phyloP scores from a whole-genome alignment of 1,140 invertebrate species.

The Holcopasites calliopsidis region DNA sequence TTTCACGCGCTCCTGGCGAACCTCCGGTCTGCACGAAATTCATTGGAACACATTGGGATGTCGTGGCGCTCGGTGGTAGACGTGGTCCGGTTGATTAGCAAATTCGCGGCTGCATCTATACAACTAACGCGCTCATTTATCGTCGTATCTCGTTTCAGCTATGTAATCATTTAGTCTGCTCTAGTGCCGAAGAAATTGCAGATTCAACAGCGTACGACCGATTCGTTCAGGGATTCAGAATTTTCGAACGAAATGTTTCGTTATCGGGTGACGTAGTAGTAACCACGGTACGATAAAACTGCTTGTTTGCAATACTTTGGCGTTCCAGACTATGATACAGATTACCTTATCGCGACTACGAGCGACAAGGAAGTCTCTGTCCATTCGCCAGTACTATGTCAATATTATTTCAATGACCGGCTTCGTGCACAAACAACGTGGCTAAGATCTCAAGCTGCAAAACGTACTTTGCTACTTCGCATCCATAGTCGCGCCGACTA shows the following conservation, averaged over 20 bases:
- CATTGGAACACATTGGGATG: conserved; percentile 1
- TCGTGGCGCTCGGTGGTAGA: no score
- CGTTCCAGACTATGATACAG: conserved; percentile 67
- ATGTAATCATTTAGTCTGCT: no score
- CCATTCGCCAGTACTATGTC: conserved; percentile 59
- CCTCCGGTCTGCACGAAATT: not conserved
- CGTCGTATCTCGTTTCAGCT: no score
- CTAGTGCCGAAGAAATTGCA: no score
- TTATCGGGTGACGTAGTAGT: conserved; percentile 60
- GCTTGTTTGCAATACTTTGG: conserved; percentile 61
- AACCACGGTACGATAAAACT: conserved; percentile 46
- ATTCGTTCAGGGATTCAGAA: conserved; percentile 52
- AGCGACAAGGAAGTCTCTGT: conserved; percentile 61
- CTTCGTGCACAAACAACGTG: conserved; percentile 26
- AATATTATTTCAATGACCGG: conserved; percentile 66
- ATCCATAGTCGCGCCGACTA: no score
- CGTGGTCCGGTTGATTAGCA: no score
- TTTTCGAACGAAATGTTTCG: conserved; percentile 54
- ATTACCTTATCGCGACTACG: conserved; percentile 67
- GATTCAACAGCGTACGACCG: not conserved
- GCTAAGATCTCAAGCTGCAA: not conserved
- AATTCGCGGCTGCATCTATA: no score
- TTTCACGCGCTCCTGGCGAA: conserved; percentile 27
- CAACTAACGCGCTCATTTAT: no score
- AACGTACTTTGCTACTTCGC: not conserved